A percentile compares a stretch with the other conserved stretches of the same genome.
Evolutionary conservation across 2,113 vertebrate species (phyloP).

Genomic region (Apodemus sylvaticus): DNA sequence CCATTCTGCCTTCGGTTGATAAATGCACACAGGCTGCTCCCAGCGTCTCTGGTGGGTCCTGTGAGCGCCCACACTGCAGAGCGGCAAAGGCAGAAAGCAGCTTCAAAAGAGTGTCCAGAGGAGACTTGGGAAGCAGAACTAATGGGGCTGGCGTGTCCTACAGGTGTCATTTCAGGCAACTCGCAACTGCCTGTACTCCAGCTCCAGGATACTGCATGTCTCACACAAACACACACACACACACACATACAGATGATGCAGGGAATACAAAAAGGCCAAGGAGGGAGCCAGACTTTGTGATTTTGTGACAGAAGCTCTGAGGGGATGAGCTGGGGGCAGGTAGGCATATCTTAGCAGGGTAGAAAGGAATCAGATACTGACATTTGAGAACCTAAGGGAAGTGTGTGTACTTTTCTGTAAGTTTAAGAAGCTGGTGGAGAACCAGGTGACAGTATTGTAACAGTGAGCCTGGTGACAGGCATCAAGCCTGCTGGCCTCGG

Average conservation of each 20-base stretch:
- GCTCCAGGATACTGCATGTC: not conserved
- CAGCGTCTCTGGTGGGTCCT: not conserved
- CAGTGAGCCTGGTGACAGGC: not conserved
- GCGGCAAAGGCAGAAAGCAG: not conserved
- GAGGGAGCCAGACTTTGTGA: not conserved
- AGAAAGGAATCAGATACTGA: not conserved
- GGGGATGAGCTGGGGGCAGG: not conserved
- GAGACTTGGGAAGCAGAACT: not conserved
- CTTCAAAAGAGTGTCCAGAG: not conserved
- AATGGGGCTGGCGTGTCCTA: not conserved
- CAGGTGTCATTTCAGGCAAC: too few relatives aligned
- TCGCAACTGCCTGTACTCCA: not conserved
- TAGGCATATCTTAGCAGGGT: not conserved
- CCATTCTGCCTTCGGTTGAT: not conserved
- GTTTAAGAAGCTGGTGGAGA: constrained; percentile 26
- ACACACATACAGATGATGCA: not conserved
- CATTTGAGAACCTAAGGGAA: not conserved
- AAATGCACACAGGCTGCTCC: not conserved
- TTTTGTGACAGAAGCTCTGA: not conserved
- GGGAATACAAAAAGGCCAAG: not conserved
- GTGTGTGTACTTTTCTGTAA: not conserved
- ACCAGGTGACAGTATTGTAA: not conserved
- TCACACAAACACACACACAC: too few relatives aligned
- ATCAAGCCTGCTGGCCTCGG: not conserved
- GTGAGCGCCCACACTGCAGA: not conserved